phyloP scores from a whole-genome alignment of 2,888 invertebrate genomes.

The Oxystoma pomonae region DNA sequence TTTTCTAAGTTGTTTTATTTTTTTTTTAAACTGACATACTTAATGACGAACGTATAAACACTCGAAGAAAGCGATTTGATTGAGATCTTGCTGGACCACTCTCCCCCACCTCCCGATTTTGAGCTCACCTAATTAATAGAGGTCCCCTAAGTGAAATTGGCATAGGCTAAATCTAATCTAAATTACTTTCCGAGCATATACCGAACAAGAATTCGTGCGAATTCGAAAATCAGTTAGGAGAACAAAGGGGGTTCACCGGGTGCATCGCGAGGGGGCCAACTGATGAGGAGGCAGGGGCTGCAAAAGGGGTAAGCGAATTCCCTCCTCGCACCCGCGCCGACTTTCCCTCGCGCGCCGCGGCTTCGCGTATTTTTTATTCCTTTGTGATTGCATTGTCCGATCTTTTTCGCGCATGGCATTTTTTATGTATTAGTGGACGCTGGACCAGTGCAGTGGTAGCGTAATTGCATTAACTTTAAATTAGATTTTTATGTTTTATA shows the following conservation, averaged over 20 bases:
- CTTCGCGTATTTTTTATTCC: conserved; percentile 39
- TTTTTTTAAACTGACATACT: too few relatives aligned
- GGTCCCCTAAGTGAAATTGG: too few relatives aligned
- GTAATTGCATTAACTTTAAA: too few relatives aligned
- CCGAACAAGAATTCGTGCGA: conserved; percentile 39
- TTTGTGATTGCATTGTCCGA: conserved; percentile 44
- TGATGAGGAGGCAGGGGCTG: conserved; percentile 13
- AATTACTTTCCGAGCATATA: too few relatives aligned
- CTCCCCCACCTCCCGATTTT: too few relatives aligned
- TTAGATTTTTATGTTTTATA: too few relatives aligned
- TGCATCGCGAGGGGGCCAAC: conserved; percentile 3
- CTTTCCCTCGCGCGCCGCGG: conserved; percentile 34
- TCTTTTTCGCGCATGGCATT: conserved; percentile 50
- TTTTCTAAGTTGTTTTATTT: too few relatives aligned
- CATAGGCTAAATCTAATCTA: too few relatives aligned
- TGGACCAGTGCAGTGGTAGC: conserved; percentile 16
- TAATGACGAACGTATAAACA: too few relatives aligned
- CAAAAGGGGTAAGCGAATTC: not conserved
- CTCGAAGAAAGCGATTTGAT: too few relatives aligned
- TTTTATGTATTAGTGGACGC: conserved; percentile 30
- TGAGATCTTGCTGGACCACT: too few relatives aligned
- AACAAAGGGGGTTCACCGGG: conserved; percentile 39
- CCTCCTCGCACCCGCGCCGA: conserved; percentile 41
- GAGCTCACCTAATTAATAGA: too few relatives aligned
- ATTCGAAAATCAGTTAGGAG: conserved; percentile 49